These are phyloP conservation scores for Pangasius djambal DNA, from an alignment of 2,797 vertebrate species.

Conservation along the genomic window DNA sequence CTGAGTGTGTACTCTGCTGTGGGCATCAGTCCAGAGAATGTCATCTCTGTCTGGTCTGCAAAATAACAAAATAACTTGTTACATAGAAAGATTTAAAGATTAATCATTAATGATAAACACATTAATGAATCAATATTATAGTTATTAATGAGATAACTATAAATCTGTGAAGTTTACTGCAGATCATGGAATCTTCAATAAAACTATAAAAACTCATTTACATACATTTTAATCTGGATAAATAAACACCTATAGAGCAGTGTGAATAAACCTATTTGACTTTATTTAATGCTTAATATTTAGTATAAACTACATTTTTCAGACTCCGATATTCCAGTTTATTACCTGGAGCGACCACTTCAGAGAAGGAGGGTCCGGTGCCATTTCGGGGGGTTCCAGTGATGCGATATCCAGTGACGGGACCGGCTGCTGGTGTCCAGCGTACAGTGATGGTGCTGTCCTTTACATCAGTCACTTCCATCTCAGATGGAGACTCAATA, in stretches of 20 bases:
- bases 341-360: conserved; percentile 88
- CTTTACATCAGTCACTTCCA: conserved; percentile 88
- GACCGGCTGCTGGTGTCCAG: conserved; percentile 90
- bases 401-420: conserved; percentile 90
- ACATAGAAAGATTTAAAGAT: conserved; percentile 76
- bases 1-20: conserved; percentile 89
- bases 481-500: conserved; percentile 87
- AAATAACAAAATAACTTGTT: conserved; percentile 47
- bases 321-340: background rate
- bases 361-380: conserved; percentile 81
- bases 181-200: background rate
- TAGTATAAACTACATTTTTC: background rate
- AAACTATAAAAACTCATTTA: background rate
- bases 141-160: background rate
- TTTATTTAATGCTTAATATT: background rate
- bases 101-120: background rate
- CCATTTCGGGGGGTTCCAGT: conserved; percentile 86
- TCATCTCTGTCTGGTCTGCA: conserved; percentile 91
- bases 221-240: background rate
- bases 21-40: conserved; percentile 92
- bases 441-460: conserved; percentile 91
- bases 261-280: background rate
- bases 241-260: background rate
- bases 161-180: background rate
- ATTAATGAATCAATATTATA: background rate